These are phyloP conservation scores for Podarcis cretensis DNA, from an alignment of 2,113 vertebrate species.

Conservation along the genomic window DNA sequence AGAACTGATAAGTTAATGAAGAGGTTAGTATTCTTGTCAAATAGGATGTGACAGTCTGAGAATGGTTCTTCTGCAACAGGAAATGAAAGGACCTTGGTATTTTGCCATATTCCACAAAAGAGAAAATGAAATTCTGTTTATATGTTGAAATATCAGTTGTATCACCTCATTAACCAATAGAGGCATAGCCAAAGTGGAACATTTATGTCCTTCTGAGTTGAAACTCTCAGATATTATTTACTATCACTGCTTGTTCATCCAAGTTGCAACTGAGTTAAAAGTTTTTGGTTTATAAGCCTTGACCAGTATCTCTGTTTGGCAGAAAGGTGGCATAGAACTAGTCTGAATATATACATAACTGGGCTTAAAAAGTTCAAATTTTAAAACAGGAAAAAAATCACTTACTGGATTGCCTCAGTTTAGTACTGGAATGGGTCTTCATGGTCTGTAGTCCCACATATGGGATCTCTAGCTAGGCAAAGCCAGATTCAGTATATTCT, in stretches of 20 bases:
- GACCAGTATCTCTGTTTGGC: not conserved
- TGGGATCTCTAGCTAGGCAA: too few species aligned
- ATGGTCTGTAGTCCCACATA: too few species aligned
- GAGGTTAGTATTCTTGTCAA: not conserved
- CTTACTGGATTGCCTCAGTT: not conserved
- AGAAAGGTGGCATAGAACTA: not conserved
- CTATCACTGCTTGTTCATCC: not conserved
- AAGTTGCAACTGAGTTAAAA: not conserved
- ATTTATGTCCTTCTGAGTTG: not conserved
- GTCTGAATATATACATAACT: not conserved
- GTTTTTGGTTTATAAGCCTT: constrained; percentile 7
- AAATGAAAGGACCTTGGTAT: constrained; percentile 1
- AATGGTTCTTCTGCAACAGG: not conserved
- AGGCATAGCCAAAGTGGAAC: not conserved
- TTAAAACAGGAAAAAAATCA: not conserved
- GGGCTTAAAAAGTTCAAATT: constrained; percentile 1
- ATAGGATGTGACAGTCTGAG: not conserved
- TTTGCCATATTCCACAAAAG: not conserved
- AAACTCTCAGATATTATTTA: not conserved
- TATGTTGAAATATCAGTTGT: not conserved
- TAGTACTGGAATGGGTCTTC: not conserved
- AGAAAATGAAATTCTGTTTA: constrained; percentile 19
- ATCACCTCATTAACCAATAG: not conserved
- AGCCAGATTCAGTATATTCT: too few species aligned
- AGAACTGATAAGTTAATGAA: not conserved